Conservation (phyloP, 2,797 vertebrate species). For the Melanotaenia pygmaea region DNA sequence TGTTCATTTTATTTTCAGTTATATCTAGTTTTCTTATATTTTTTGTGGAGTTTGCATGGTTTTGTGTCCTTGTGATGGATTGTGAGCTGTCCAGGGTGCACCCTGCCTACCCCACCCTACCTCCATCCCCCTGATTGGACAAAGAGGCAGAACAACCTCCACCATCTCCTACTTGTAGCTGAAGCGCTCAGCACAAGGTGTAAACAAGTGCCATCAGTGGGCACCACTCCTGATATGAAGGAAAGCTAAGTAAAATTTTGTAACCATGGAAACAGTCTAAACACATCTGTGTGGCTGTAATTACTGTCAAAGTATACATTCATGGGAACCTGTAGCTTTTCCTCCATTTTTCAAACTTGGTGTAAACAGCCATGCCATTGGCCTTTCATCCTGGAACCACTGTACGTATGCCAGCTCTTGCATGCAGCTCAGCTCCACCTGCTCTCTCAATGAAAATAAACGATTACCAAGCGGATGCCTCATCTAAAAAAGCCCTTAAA, state of each 20-base stretch:
- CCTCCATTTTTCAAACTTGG: neutral
- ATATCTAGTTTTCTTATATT: too few relatives aligned
- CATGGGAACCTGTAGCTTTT: too few relatives aligned
- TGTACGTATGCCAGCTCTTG: conserved; percentile 28
- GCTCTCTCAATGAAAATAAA: conserved; percentile 52
- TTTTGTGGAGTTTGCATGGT: too few relatives aligned
- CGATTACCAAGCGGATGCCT: conserved; percentile 57
- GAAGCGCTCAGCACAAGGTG: neutral
- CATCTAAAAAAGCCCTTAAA: conserved; percentile 51
- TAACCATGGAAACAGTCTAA: conserved; percentile 1
- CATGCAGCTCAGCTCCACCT: conserved; percentile 6
- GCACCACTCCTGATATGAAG: neutral
- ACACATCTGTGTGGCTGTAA: neutral
- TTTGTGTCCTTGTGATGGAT: too few relatives aligned
- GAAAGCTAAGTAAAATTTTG: conserved; percentile 5
- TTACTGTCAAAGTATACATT: neutral
- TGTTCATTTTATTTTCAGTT: too few relatives aligned
- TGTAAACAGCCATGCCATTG: conserved; percentile 10
- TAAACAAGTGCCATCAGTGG: conserved; percentile 5
- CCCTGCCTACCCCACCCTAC: too few relatives aligned
- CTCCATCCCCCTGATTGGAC: too few relatives aligned
- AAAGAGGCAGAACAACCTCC: too few relatives aligned
- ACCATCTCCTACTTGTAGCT: neutral
- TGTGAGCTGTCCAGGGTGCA: too few relatives aligned
- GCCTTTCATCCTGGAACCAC: conserved; percentile 2